phyloP scores from a whole-genome alignment of 2,888 invertebrate species.

The Plagodis pulveraria region DNA sequence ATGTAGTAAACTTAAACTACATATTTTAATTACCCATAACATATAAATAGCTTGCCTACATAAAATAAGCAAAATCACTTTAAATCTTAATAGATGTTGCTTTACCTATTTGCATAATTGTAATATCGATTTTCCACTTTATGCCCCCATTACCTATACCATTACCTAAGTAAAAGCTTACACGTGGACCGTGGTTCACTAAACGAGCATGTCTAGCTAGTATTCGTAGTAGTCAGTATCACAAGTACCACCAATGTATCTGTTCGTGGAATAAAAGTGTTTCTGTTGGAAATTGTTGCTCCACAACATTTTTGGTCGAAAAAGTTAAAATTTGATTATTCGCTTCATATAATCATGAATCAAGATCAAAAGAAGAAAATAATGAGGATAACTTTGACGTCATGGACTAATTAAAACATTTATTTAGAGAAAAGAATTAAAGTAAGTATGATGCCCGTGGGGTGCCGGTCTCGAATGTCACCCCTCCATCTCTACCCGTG shows the following conservation, averaged over 20 bases:
- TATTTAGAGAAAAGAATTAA: no score
- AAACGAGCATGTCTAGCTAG: constrained; percentile 23
- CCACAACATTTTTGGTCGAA: no score
- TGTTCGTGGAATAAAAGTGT: no score
- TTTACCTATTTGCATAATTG: constrained; percentile 31
- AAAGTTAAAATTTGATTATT: no score
- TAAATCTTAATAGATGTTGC: constrained; percentile 13
- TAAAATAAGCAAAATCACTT: constrained; percentile 9
- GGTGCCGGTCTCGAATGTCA: no score
- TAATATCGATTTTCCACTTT: constrained; percentile 29
- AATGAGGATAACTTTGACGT: no score
- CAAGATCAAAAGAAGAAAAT: no score
- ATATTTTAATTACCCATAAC: constrained; percentile 9
- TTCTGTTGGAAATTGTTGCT: no score
- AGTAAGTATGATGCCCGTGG: no score
- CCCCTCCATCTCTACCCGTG: no score
- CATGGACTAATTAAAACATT: no score
- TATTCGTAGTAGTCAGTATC: constrained; percentile 3
- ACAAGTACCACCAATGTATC: background rate
- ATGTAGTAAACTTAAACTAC: background rate
- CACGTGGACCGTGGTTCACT: constrained; percentile 35
- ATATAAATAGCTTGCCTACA: background rate
- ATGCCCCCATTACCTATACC: constrained; percentile 25
- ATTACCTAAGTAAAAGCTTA: constrained; percentile 33
- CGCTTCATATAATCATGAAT: no score